These are phyloP conservation scores for Acanthisitta chloris DNA, from an alignment of 2,113 vertebrate genomes.

Conservation along the genomic window DNA sequence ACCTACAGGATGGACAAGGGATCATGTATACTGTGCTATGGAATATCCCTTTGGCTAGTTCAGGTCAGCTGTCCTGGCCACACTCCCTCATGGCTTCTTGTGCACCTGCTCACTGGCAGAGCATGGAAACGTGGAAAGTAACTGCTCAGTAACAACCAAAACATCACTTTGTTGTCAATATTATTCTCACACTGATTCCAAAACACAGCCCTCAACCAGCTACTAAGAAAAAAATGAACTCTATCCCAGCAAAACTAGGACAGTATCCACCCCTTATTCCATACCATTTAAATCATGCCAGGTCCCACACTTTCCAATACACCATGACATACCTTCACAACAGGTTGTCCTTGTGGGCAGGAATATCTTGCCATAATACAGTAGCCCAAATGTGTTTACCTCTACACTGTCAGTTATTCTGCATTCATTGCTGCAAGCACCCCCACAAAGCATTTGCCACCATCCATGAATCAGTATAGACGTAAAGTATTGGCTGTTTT, in stretches of 20 bases:
- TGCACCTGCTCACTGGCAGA: not conserved
- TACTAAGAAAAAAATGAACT: not conserved
- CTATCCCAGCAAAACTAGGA: not conserved
- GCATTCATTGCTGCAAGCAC: not conserved
- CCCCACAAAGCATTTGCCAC: not conserved
- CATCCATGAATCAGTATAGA: accelerated
- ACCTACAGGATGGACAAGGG: too few relatives aligned
- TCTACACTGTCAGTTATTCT: not conserved
- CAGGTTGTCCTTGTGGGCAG: not conserved
- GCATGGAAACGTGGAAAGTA: not conserved
- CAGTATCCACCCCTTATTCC: not conserved
- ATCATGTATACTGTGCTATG: too few relatives aligned
- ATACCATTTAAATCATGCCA: not conserved
- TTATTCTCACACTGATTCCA: not conserved
- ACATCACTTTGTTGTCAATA: not conserved
- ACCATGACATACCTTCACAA: not conserved
- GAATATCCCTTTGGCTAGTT: not conserved
- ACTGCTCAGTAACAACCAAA: not conserved
- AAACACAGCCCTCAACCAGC: not conserved
- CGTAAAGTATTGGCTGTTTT: not conserved
- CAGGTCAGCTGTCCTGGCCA: not conserved
- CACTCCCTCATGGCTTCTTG: not conserved
- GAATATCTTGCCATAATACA: not conserved
- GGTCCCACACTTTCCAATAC: not conserved
- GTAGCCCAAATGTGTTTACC: not conserved